These are phyloP conservation scores for Hartigia nigra DNA, from an alignment of 2,888 invertebrate genomes.

Conservation along the genomic window DNA sequence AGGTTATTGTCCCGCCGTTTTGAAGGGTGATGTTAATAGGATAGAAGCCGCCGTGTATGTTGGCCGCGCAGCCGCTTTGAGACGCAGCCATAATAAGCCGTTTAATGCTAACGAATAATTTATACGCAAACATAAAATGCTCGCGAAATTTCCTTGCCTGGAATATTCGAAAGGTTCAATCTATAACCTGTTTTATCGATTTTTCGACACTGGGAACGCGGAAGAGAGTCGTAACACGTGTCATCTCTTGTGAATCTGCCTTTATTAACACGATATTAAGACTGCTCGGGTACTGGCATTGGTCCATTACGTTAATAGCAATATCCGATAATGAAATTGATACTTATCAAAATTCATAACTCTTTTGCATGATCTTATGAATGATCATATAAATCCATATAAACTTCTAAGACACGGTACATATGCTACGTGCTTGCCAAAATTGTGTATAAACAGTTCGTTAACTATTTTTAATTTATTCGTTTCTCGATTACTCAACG, in stretches of 20 bases:
- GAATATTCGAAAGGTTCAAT: neutral
- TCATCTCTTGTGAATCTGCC: neutral
- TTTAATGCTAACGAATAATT: neutral
- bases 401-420: neutral
- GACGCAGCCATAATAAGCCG: neutral
- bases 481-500: neutral
- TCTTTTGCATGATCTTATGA: neutral
- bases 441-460: too few relatives aligned
- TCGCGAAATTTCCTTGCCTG: neutral
- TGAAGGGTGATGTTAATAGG: neutral
- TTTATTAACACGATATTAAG: neutral
- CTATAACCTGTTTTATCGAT: neutral
- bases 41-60: neutral
- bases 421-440: too few relatives aligned
- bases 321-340: neutral
- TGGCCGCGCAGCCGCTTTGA: neutral
- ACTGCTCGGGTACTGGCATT: neutral
- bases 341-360: neutral
- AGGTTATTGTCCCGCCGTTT: neutral
- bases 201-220: neutral
- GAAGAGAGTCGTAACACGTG: neutral
- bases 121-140: neutral
- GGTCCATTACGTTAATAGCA: neutral
- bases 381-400: too few relatives aligned
- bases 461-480: neutral